Percentiles rank a stretch among this genome's conserved stretches.
These are phyloP conservation scores for Aphis craccivora DNA, from an alignment of 1,140 invertebrate species.

Conservation along the genomic window DNA sequence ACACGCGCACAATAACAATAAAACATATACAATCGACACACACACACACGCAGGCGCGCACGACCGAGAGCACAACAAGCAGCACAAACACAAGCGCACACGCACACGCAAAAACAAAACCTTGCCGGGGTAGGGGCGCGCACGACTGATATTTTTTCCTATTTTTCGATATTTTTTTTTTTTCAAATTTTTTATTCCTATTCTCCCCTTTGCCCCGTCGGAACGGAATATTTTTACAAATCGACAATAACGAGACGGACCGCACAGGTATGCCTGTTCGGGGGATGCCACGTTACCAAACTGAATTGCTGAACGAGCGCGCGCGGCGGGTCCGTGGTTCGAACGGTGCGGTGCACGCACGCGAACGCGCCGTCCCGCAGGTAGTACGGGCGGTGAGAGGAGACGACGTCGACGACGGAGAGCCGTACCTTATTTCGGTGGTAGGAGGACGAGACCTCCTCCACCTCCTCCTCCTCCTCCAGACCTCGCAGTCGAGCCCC, in stretches of 20 bases:
- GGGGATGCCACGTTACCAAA: conserved; percentile 54
- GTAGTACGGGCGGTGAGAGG: not conserved
- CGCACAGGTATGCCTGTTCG: conserved; percentile 34
- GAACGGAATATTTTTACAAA: not conserved
- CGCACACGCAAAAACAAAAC: not conserved
- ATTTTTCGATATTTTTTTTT: not conserved
- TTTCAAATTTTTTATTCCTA: not conserved
- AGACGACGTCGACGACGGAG: not conserved
- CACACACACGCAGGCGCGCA: not conserved
- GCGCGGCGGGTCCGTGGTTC: not conserved
- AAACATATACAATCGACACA: not conserved
- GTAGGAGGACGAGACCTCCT: not conserved
- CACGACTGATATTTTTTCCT: not conserved
- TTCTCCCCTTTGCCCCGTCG: not conserved
- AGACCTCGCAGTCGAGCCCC: no score
- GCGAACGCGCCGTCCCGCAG: not conserved
- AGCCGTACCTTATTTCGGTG: not conserved
- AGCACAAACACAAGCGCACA: not conserved
- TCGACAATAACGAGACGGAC: conserved; percentile 5
- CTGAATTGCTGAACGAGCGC: conserved; percentile 46
- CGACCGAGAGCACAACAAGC: not conserved
- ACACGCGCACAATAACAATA: conserved; percentile 8
- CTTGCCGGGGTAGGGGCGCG: not conserved
- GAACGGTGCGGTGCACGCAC: not conserved
- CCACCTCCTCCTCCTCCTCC: no score